Evolutionary conservation across 1,140 invertebrate genomes (phyloP).

Genomic region (Manduca sexta): DNA sequence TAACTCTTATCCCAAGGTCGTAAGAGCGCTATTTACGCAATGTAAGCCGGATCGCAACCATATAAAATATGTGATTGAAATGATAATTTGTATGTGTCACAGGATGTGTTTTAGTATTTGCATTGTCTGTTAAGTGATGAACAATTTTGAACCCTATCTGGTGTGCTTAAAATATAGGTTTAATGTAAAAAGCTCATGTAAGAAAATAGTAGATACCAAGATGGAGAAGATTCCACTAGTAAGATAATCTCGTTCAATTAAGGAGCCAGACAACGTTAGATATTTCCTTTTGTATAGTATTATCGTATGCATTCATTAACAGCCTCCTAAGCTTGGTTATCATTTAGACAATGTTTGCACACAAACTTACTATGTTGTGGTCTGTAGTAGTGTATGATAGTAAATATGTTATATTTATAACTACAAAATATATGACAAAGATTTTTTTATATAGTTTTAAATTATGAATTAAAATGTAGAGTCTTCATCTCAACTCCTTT

Average conservation of each 20-base stretch:
- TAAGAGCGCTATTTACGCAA: background rate
- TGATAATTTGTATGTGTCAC: slow-evolving; percentile 47
- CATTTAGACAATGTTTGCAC: no score
- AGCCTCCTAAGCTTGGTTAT: no score
- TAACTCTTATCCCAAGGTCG: background rate
- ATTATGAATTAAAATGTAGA: no score
- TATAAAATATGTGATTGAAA: slow-evolving; percentile 40
- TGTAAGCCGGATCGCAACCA: background rate
- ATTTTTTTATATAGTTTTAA: no score
- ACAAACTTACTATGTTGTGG: no score
- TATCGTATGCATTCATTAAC: no score
- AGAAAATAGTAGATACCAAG: background rate
- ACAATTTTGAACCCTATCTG: slow-evolving; percentile 2
- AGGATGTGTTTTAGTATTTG: slow-evolving; percentile 44
- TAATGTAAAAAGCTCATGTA: slow-evolving; percentile 1
- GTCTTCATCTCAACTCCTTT: no score
- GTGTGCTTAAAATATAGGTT: no score
- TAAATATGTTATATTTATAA: no score
- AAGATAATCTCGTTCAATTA: slow-evolving; percentile 44
- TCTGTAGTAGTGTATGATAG: no score
- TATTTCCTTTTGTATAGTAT: slow-evolving; percentile 38
- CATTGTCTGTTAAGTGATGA: slow-evolving; percentile 22
- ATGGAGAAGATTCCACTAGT: no score
- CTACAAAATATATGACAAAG: no score
- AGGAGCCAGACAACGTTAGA: slow-evolving; percentile 39